Evolutionary conservation across 2,797 vertebrate genomes (phyloP), one percentile per base, ranked within the genome.

Genomic region (Microchirus variegatus): DNA sequence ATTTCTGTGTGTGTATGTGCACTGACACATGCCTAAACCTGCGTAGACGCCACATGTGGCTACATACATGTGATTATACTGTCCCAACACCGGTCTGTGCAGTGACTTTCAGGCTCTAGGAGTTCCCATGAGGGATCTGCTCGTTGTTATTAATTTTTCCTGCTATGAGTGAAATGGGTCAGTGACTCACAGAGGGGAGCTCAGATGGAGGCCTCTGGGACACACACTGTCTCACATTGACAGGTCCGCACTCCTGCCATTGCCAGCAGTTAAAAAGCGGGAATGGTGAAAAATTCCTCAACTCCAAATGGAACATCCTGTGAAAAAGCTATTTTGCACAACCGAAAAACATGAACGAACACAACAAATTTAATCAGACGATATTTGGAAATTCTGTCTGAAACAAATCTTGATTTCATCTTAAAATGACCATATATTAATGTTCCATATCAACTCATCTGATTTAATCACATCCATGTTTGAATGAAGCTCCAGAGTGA

Each of bases 111-210:
- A 45, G 81, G 73, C 69, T 56, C 52, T 48, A 9, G 37, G 61
- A 57, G 72, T 63, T 80, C 82, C 83, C 70, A 62, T 51, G 77
- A 84, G 84, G 67, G 61, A 66, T 48, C 78, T 45, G 67, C 74
- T 82, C 73, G 71, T 81, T 80, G 68, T 90, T 87, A 86, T 90
- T 87, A 86, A 85, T 88, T 84, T 84, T 81, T 69, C 70, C 86
- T 83, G 75, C 65, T 74, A 77, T 69, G 58, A 81, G 80, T 80
- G 74, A 88, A 93, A 90, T 57, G 77, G 90, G 90, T 91, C 91
- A 89, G 67, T 82, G 84, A 88, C 85, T 91, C 91, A 87, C 90
- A 81, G 83, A 78, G 87, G 87, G 85, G 68, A 3, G 55, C 71
- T 70, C 77, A 53, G 71, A 82, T 67, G 69, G 71, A 72, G 75